phyloP scores from a whole-genome alignment of 2,888 invertebrate species.

The Dolichomitus sp. region DNA sequence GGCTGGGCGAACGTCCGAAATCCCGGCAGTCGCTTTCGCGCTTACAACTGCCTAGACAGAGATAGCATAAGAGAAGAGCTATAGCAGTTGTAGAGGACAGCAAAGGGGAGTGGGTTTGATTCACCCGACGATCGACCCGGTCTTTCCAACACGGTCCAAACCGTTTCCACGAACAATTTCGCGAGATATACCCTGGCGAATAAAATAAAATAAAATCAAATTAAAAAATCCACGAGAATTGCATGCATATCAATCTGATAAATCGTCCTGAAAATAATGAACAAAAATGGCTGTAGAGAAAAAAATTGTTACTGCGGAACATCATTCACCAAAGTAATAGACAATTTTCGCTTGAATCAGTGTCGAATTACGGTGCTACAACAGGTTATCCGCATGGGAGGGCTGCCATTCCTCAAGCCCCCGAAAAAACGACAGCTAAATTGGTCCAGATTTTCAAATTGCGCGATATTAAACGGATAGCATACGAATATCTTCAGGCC shows the following conservation, averaged over 20 bases:
- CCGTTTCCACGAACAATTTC: slow-evolving; percentile 52
- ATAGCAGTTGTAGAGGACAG: slow-evolving; percentile 7
- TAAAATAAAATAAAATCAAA: slow-evolving; percentile 26
- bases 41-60: slow-evolving; percentile 59
- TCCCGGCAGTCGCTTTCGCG: slow-evolving; percentile 60
- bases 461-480: slow-evolving; percentile 61
- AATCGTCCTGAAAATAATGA: slow-evolving; percentile 52
- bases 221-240: not conserved
- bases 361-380: slow-evolving; percentile 48
- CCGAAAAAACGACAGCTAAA: slow-evolving; percentile 68
- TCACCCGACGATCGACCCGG: slow-evolving; percentile 50
- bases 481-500: slow-evolving; percentile 39
- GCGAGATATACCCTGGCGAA: slow-evolving; percentile 18
- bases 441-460: slow-evolving; percentile 68
- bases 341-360: slow-evolving; percentile 45
- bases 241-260: slow-evolving; percentile 48
- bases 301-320: slow-evolving; percentile 3
- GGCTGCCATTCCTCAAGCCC: slow-evolving; percentile 52
- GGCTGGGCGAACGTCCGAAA: slow-evolving; percentile 49
- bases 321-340: slow-evolving; percentile 16
- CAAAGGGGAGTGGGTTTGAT: slow-evolving; percentile 34
- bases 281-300: slow-evolving; percentile 12
- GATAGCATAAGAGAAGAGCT: slow-evolving; percentile 30
- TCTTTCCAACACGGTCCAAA: slow-evolving; percentile 14
- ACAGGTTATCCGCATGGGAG: slow-evolving; percentile 11